phyloP scores from a whole-genome alignment of 2,113 vertebrate genomes.

The Merops nubicus region DNA sequence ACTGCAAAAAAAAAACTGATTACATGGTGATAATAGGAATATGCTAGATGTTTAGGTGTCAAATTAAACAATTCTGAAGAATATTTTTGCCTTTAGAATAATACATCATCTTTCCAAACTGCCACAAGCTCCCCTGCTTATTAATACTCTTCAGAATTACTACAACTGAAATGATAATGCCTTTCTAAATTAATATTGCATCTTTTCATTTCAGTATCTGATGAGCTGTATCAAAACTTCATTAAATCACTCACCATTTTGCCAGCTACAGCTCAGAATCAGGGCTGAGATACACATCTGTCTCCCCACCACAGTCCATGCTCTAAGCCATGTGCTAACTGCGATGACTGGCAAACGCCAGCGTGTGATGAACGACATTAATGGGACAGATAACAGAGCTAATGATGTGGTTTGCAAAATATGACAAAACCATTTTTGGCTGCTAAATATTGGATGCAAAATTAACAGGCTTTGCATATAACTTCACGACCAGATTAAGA shows the following conservation, averaged over 20 bases:
- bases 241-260: constrained; percentile 68
- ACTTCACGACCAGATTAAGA: neutral
- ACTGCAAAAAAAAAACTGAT: constrained; percentile 17
- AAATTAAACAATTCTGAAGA: constrained; percentile 65
- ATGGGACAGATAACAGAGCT: constrained; percentile 35
- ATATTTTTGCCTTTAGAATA: constrained; percentile 59
- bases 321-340: neutral
- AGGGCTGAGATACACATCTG: neutral
- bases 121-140: constrained; percentile 49
- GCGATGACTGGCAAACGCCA: neutral
- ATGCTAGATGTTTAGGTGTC: constrained; percentile 61
- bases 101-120: constrained; percentile 60
- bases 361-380: neutral
- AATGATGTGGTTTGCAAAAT: neutral
- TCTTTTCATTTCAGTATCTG: constrained; percentile 66
- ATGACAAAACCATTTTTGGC: neutral
- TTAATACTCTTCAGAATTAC: constrained; percentile 59
- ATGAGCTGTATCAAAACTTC: constrained; percentile 75
- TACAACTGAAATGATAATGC: constrained; percentile 70
- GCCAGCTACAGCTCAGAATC: constrained; percentile 27
- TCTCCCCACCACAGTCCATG: neutral
- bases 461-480: neutral
- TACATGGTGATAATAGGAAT: constrained; percentile 45
- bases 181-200: constrained; percentile 71
- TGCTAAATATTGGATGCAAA: neutral